phyloP scores from a whole-genome alignment of 2,113 vertebrate genomes.

The Cinclus mexicanus region DNA sequence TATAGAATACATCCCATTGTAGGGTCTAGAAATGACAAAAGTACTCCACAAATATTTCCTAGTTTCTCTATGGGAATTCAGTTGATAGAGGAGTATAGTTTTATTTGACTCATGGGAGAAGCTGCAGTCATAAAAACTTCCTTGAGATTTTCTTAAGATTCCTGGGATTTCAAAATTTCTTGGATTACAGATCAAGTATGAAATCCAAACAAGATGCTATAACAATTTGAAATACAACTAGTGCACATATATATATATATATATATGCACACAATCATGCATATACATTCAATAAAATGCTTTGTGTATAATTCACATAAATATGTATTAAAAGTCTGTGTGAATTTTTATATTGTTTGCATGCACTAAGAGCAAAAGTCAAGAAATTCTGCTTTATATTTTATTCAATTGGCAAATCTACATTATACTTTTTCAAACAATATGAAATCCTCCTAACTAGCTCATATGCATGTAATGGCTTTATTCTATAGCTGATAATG shows the following conservation, averaged over 20 bases:
- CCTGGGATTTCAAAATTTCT: background rate
- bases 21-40: background rate
- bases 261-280: background rate
- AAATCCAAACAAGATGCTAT: background rate
- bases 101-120: background rate
- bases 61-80: background rate
- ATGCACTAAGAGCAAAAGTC: background rate
- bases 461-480: background rate
- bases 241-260: background rate
- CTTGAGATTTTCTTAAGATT: background rate
- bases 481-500: background rate
- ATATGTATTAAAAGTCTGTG: background rate
- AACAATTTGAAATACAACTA: background rate
- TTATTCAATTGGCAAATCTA: background rate
- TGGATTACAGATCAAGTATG: background rate
- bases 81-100: background rate
- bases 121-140: background rate
- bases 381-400: background rate
- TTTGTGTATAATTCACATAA: background rate
- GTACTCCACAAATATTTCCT: background rate
- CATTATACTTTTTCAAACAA: background rate
- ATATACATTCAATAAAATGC: background rate
- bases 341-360: background rate
- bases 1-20: background rate
- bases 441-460: background rate